Evolutionary conservation across 2,113 vertebrate species (phyloP), one percentile per base, ranked within the genome.

Genomic region (Pelecanus crispus): DNA sequence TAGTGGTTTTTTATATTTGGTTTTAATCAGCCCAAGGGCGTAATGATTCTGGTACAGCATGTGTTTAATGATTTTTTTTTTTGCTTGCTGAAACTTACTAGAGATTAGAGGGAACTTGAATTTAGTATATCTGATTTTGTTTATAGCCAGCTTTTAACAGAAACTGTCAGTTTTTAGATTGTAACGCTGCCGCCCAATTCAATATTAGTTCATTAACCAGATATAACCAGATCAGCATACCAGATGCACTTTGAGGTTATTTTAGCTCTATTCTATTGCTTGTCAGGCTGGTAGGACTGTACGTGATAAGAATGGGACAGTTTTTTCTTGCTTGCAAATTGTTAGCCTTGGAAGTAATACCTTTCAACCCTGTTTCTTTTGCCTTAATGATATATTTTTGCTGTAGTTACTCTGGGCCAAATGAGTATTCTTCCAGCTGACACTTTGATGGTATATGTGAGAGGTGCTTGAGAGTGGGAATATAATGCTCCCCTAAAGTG

Each of bases 401-500:
- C 38, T 84, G 17, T 70, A 45, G 38, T 84, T 89, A 38, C 29
- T 55, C 26, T 40, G 26, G 40, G 47, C 12, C 45, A 81, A 63
- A 40, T 55, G 10, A 59, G 13, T 85, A 6, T 85, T 94, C 38
- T 68, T 81, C 32, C 29, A 92, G 61, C 44, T 92, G 44, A 62
- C 65, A 9, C 50, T 86, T 65, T 2, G 16, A 81, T 95, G 40
- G 45, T 80, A 5, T 90, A 62, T 92, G 14, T 26, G 61, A 73
- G 58, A 47, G 77, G 38, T 91, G 59, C 61, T 84, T n/a, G 32
- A 50, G 65, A 91, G 59, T 40, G 42, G 91, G 86, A 94, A 91
- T 96, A 81, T 81, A 92, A 71, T 74, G 88, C 88, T 88, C 20
- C 26, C 13, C 50, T 95, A 42, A 84, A 96, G 89, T 74, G 89